Conservation (phyloP, 2,888 invertebrate species). For the Embidobia sp. region DNA sequence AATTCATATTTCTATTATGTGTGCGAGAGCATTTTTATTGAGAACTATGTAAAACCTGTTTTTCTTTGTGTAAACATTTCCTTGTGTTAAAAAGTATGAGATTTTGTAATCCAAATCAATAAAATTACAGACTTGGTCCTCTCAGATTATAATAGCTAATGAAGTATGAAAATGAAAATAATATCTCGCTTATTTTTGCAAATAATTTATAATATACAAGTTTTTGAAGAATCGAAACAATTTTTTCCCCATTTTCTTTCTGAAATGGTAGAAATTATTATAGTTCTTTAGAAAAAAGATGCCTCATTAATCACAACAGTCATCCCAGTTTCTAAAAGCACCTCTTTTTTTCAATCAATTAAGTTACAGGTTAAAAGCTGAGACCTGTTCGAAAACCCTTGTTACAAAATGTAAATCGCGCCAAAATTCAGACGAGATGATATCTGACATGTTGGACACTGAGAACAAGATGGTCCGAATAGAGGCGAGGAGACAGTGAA, state of each 20-base stretch:
- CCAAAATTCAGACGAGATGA: slow-evolving; percentile 6
- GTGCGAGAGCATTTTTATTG: slow-evolving; percentile 22
- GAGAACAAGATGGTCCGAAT: no score
- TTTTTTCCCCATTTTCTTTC: no score
- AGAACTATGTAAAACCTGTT: slow-evolving; percentile 30
- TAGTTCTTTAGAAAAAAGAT: no score
- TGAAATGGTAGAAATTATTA: no score
- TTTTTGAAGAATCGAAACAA: no score
- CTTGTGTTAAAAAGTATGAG: slow-evolving; percentile 4
- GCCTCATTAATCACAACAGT: no score
- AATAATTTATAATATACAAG: no score
- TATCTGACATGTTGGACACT: slow-evolving; percentile 3
- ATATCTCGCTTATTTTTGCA: no score
- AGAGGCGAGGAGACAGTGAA: no score
- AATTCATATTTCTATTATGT: slow-evolving; percentile 36
- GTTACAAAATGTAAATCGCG: slow-evolving; percentile 20
- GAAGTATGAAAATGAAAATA: no score
- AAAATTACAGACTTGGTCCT: not conserved
- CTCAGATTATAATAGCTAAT: no score
- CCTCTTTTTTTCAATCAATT: slow-evolving; percentile 13
- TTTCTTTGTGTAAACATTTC: slow-evolving; percentile 21
- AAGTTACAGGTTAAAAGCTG: not conserved
- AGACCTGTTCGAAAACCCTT: not conserved
- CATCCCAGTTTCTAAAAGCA: no score
- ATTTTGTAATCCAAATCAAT: slow-evolving; percentile 1